phyloP scores from a whole-genome alignment of 2,797 vertebrate species.

The Premnoplex brunnescens region DNA sequence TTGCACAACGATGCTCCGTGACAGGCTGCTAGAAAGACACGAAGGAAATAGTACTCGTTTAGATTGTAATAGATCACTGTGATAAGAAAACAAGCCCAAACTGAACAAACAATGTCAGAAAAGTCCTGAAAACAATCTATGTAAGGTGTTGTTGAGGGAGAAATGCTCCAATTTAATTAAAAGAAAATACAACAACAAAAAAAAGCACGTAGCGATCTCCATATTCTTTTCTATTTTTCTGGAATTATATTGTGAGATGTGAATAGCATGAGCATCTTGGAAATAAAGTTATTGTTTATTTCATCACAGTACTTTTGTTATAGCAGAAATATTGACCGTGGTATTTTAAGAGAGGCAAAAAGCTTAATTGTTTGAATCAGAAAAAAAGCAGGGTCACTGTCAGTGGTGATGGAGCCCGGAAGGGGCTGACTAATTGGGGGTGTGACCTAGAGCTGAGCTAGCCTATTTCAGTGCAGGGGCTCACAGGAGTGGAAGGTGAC shows the following conservation, averaged over 20 bases:
- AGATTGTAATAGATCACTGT: neutral
- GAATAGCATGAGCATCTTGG: neutral
- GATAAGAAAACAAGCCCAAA: neutral
- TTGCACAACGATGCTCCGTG: neutral
- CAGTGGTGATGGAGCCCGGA: neutral
- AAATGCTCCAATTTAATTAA: neutral
- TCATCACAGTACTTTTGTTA: neutral
- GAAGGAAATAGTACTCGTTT: neutral
- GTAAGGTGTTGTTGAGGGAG: neutral
- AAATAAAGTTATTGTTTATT: neutral
- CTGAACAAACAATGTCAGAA: neutral
- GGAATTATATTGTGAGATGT: neutral
- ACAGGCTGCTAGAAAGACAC: neutral
- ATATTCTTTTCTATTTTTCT: neutral
- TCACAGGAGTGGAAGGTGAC: neutral
- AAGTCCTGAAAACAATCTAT: neutral
- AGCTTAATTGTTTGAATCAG: neutral
- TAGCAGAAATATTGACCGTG: accelerated
- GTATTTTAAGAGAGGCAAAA: neutral
- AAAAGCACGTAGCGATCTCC: neutral
- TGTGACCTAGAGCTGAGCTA: neutral
- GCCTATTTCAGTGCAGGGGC: accelerated
- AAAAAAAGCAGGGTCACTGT: neutral
- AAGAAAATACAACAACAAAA: neutral
- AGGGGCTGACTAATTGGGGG: neutral